Evolutionary conservation across 92 coral and sea anemone species (phyloP), one percentile per base, ranked within the genome.

Genomic region (Porites cylindrica): DNA sequence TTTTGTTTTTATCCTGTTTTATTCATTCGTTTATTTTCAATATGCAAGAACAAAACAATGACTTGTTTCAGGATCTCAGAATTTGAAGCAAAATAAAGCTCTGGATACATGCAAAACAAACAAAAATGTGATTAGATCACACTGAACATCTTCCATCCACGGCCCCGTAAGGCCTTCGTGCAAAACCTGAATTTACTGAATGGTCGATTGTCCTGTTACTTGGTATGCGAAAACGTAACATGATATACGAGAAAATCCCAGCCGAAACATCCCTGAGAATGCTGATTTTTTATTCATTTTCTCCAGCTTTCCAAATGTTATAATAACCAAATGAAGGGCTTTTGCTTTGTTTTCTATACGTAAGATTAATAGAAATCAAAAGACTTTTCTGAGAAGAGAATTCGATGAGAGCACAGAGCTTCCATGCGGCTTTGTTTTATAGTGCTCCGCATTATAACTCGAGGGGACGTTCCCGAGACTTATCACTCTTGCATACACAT

Each of bases 211-310:
- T 83, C 86, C 79, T 14, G 19, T 67, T 61, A 20, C 86, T 75
- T 79, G 92, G 89, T 78, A 86, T 89, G 92, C 58, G 75, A 78
- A 88, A 77, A 24, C 24, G 81, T 77, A 77, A 82, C 58, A 58
- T 29, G 77, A 82, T 82, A 70, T 4, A 24, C 8, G 62, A 32
- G 23, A 23, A 67, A 14, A 19, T 56, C 16, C 56, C 18, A 26
- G 76, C 11, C 50, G 29, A 52, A 69, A 32, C 17, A 19, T 60
- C 58, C 58, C 20, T 12, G 11, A 51, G 21, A 32, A 38, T 2
- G 59, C 9, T 20, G 5, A 38, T 4, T 4, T 10, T 20, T 23
- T 9, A 29, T 52, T 1, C 47, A 79, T 21, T 54, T 70, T 67
- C 77, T 29, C 24, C 8, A 56, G 11, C 67, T 54, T 26, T 70